Evolutionary conservation across 2,113 vertebrate genomes (phyloP).

Genomic region (Maccullochella peelii): DNA sequence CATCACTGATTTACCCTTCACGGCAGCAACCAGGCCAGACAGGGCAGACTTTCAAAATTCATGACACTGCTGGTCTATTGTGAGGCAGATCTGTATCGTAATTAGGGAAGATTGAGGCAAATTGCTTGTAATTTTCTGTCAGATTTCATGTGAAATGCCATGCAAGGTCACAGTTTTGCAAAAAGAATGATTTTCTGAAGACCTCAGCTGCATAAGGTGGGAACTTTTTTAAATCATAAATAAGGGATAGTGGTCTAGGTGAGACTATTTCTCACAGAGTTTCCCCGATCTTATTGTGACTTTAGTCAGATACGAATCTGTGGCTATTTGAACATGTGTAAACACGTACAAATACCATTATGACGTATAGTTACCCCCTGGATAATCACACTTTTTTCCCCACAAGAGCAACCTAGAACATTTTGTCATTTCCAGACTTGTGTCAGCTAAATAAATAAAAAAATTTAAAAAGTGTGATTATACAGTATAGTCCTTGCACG

Average conservation of each 20-base stretch:
- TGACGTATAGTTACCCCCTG: background rate
- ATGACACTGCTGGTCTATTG: constrained; percentile 68
- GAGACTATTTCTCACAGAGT: background rate
- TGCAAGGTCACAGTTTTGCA: constrained; percentile 51
- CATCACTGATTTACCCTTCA: constrained; percentile 63
- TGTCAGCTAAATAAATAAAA: background rate
- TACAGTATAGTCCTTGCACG: background rate
- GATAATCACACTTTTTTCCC: background rate
- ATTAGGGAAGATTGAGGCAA: constrained; percentile 78
- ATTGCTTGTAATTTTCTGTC: constrained; percentile 78
- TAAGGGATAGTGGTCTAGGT: background rate
- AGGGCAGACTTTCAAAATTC: constrained; percentile 60
- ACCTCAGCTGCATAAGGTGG: background rate
- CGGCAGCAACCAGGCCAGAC: constrained; percentile 47
- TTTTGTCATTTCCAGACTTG: background rate
- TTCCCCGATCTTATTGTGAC: background rate
- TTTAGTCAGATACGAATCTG: background rate
- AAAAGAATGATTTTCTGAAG: constrained; percentile 20
- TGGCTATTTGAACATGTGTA: constrained; percentile 1
- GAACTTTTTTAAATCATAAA: constrained; percentile 16
- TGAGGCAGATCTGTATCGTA: constrained; percentile 79
- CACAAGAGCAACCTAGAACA: background rate
- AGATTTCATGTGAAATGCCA: constrained; percentile 70
- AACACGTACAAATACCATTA: constrained; percentile 5
- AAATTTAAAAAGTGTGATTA: background rate